Percentiles rank a stretch among this genome's conserved stretches.
These are phyloP conservation scores for Poecilia picta DNA, from an alignment of 2,797 vertebrate species.

Conservation along the genomic window DNA sequence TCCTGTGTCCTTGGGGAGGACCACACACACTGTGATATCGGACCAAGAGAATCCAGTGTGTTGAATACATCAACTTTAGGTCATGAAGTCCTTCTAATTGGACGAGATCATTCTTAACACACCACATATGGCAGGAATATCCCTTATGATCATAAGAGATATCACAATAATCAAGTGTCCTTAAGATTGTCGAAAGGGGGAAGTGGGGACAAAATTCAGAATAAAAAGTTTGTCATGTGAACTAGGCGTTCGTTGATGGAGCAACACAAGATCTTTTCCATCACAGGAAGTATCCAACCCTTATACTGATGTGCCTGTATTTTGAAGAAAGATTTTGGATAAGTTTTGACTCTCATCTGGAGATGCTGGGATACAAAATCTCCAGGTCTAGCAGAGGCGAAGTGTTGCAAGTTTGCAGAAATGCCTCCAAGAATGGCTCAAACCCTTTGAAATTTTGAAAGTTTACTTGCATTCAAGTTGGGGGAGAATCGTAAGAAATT, in stretches of 20 bases:
- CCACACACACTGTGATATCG: too few relatives aligned
- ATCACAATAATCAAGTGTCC: too few relatives aligned
- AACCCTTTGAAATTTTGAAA: background rate
- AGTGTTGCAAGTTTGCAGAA: background rate
- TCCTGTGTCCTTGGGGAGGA: too few relatives aligned
- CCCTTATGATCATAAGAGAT: too few relatives aligned
- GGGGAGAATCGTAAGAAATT: background rate
- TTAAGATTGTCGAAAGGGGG: too few relatives aligned
- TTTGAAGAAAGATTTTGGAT: background rate
- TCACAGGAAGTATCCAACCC: background rate
- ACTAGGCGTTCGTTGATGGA: background rate
- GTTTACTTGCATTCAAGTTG: background rate
- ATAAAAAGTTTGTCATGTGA: too few relatives aligned
- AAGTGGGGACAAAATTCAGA: too few relatives aligned
- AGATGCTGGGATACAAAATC: background rate
- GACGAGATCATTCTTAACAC: too few relatives aligned
- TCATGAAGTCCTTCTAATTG: too few relatives aligned
- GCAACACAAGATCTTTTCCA: background rate
- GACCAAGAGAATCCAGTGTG: too few relatives aligned
- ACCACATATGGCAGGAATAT: too few relatives aligned
- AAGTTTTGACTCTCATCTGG: background rate
- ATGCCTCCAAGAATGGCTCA: background rate
- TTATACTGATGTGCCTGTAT: background rate
- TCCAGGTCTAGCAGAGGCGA: background rate
- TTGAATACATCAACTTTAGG: too few relatives aligned